Evolutionary conservation across 2,113 vertebrate species (phyloP).

Genomic region (Hiodon tergisus): DNA sequence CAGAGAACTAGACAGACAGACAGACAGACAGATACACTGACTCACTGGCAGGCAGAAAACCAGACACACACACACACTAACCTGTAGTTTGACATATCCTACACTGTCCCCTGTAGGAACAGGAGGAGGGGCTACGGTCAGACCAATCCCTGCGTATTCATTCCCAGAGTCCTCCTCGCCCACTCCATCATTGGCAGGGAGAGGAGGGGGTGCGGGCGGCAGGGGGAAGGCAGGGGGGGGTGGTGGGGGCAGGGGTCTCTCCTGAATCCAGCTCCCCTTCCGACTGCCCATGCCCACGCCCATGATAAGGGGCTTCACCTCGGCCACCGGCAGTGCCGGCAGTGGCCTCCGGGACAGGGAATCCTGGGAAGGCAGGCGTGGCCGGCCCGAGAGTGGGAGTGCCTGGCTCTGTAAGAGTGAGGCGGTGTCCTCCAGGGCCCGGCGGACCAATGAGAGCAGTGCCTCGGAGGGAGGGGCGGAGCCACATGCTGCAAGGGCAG

Average conservation of each 20-base stretch:
- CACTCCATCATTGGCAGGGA: slow-evolving; percentile 43
- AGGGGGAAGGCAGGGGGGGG: slow-evolving; percentile 65
- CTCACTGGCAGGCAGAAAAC: background rate
- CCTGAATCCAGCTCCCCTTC: slow-evolving; percentile 82
- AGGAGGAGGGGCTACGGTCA: slow-evolving; percentile 52
- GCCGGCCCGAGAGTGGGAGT: slow-evolving; percentile 43
- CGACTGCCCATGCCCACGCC: slow-evolving; percentile 71
- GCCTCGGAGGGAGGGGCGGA: slow-evolving; percentile 51
- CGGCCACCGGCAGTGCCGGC: slow-evolving; percentile 74
- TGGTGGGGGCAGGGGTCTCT: slow-evolving; percentile 77
- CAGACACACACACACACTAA: slow-evolving; percentile 35
- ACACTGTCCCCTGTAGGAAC: slow-evolving; percentile 61
- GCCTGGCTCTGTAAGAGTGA: slow-evolving; percentile 57
- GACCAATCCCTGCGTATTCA: slow-evolving; percentile 79
- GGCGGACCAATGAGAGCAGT: slow-evolving; percentile 53
- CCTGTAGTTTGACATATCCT: slow-evolving; percentile 69
- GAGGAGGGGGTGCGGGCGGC: slow-evolving; percentile 43
- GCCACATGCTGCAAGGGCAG: slow-evolving; percentile 50
- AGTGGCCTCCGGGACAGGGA: slow-evolving; percentile 78
- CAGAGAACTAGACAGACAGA: background rate
- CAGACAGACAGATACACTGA: background rate
- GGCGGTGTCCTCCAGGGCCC: slow-evolving; percentile 64
- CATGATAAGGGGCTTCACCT: slow-evolving; percentile 62
- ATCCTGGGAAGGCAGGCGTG: slow-evolving; percentile 75
- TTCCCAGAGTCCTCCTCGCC: slow-evolving; percentile 63